Evolutionary conservation across 2,888 invertebrate species (phyloP).

Genomic region (Pristionchus mayeri): DNA sequence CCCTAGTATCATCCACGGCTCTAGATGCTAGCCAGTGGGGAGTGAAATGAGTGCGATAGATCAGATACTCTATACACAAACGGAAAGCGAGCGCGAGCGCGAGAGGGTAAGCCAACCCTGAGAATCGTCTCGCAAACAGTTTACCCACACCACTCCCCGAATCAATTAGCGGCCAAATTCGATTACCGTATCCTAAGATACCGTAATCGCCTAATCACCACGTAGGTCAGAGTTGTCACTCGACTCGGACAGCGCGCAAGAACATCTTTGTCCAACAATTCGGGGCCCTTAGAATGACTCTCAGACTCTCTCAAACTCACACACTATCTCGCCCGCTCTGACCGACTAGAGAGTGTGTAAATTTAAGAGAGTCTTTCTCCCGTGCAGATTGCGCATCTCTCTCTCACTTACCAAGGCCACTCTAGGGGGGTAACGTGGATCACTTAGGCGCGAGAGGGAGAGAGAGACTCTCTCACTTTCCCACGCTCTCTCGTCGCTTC

Average conservation of each 20-base stretch:
- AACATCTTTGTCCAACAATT: constrained; percentile 1
- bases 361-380: background rate
- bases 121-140: constrained; percentile 19
- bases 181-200: too few relatives aligned
- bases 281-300: too few relatives aligned
- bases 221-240: background rate
- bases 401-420: constrained; percentile 34
- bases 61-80: constrained; percentile 20
- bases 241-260: background rate
- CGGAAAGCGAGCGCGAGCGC: background rate
- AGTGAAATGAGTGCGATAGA: constrained; percentile 12
- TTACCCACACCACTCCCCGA: background rate
- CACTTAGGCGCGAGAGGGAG: constrained; percentile 29
- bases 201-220: background rate
- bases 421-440: constrained; percentile 20
- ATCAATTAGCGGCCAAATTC: background rate
- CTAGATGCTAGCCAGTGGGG: too few relatives aligned
- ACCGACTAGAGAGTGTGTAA: background rate
- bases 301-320: background rate
- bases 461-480: background rate
- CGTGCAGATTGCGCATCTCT: background rate
- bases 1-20: too few relatives aligned
- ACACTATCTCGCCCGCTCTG: too few relatives aligned
- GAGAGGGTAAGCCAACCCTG: background rate
- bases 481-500: too few relatives aligned